These are phyloP conservation scores for Encarsia formosa DNA, from an alignment of 2,888 invertebrate species.

Conservation along the genomic window DNA sequence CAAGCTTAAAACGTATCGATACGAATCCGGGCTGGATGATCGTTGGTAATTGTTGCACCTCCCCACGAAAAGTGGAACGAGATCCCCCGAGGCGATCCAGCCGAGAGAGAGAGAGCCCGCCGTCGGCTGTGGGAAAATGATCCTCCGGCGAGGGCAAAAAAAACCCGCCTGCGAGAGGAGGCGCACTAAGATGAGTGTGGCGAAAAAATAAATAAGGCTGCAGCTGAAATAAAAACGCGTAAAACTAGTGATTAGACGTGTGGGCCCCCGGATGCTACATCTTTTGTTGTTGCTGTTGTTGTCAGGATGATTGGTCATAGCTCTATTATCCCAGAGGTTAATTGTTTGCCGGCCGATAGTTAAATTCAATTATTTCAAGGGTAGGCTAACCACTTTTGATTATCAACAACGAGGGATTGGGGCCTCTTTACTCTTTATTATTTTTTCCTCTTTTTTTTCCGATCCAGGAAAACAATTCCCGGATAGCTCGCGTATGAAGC, in stretches of 20 bases:
- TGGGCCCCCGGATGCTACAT: slow-evolving; percentile 32
- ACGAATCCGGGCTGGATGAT: no score
- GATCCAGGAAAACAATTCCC: no score
- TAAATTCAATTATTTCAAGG: no score
- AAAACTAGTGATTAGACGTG: slow-evolving; percentile 49
- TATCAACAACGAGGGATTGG: no score
- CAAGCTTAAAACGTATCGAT: no score
- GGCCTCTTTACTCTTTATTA: no score
- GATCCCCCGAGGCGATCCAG: slow-evolving; percentile 35
- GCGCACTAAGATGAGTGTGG: slow-evolving; percentile 20
- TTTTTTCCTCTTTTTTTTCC: no score
- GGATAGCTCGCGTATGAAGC: neutral
- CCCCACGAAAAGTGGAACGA: slow-evolving; percentile 45
- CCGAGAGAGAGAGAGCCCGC: slow-evolving; percentile 25
- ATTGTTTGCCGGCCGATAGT: slow-evolving; percentile 12
- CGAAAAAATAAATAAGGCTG: no score
- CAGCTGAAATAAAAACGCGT: slow-evolving; percentile 51
- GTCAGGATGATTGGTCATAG: slow-evolving; percentile 24
- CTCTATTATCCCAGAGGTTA: slow-evolving; percentile 15
- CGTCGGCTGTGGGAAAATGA: slow-evolving; percentile 50
- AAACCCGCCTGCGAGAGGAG: slow-evolving; percentile 22
- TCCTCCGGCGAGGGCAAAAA: slow-evolving; percentile 33
- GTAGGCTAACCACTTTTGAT: no score
- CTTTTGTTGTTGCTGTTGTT: slow-evolving; percentile 18
- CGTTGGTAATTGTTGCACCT: no score